Evolutionary conservation across 2,888 invertebrate genomes (phyloP).

Genomic region (Oasisia sp.): DNA sequence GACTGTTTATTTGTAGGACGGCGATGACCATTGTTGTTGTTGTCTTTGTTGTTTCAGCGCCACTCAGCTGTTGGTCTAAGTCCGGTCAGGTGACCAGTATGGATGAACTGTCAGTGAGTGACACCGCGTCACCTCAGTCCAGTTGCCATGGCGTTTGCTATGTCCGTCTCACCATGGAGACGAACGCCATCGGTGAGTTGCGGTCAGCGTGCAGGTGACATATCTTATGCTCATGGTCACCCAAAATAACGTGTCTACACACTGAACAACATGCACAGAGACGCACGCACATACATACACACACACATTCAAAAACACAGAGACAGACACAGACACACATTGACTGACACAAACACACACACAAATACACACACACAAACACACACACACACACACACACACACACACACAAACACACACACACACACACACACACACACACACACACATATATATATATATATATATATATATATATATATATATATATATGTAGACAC

Average conservation of each 20-base stretch:
- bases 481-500: too few species aligned
- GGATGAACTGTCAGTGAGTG: constrained; percentile 32
- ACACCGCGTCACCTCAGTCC: constrained; percentile 32
- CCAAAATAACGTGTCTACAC: not conserved
- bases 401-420: too few species aligned
- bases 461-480: too few species aligned
- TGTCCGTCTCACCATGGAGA: constrained; percentile 28
- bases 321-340: too few species aligned
- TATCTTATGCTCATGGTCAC: not conserved
- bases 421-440: too few species aligned
- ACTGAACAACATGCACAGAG: too few species aligned
- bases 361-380: too few species aligned
- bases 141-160: constrained; percentile 37
- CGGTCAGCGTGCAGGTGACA: not conserved
- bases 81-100: constrained; percentile 21
- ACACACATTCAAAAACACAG: too few species aligned
- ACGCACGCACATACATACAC: too few species aligned
- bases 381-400: too few species aligned
- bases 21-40: not conserved
- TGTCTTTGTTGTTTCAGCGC: constrained; percentile 30
- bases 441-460: too few species aligned
- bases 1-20: not conserved
- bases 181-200: not conserved
- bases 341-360: too few species aligned
- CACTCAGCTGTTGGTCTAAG: constrained; percentile 36